These are phyloP conservation scores for Meteorus colon DNA, from an alignment of 2,888 invertebrate species.

Conservation along the genomic window DNA sequence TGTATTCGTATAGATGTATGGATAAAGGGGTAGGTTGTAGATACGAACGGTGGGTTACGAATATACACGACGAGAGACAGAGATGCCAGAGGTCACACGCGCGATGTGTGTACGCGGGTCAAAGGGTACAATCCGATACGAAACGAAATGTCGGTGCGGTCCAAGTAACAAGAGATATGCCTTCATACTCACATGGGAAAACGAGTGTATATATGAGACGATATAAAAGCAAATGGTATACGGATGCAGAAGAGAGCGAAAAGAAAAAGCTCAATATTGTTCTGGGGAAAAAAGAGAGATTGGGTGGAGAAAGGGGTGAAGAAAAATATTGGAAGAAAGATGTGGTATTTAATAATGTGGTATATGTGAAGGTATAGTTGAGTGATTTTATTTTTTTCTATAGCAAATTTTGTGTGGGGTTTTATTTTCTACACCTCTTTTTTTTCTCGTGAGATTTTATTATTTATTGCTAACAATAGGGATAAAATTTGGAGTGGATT, in stretches of 20 bases:
- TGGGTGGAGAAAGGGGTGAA: too few relatives aligned
- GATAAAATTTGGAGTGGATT: too few relatives aligned
- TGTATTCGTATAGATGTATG: not conserved
- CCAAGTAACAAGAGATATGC: constrained; percentile 21
- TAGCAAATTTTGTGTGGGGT: too few relatives aligned
- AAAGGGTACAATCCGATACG: constrained; percentile 37
- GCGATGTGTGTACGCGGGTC: constrained; percentile 28
- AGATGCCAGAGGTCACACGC: constrained; percentile 28
- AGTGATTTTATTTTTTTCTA: too few relatives aligned
- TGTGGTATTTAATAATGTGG: not conserved
- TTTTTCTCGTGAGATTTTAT: too few relatives aligned
- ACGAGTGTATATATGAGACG: constrained; percentile 1
- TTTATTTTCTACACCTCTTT: too few relatives aligned
- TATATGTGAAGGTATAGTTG: too few relatives aligned
- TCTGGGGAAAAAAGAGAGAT: too few relatives aligned
- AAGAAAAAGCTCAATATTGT: constrained; percentile 4
- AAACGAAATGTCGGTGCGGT: constrained; percentile 7
- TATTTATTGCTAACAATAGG: too few relatives aligned
- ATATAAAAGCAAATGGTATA: not conserved
- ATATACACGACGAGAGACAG: not conserved
- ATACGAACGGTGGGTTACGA: constrained; percentile 6
- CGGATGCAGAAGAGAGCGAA: not conserved
- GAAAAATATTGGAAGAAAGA: not conserved
- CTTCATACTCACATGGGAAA: constrained; percentile 6
- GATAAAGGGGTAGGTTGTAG: not conserved